A percentile compares a stretch with the other conserved stretches of the same genome.
Evolutionary conservation across 2,888 invertebrate species (phyloP).

Genomic region (Tinea trinotella): DNA sequence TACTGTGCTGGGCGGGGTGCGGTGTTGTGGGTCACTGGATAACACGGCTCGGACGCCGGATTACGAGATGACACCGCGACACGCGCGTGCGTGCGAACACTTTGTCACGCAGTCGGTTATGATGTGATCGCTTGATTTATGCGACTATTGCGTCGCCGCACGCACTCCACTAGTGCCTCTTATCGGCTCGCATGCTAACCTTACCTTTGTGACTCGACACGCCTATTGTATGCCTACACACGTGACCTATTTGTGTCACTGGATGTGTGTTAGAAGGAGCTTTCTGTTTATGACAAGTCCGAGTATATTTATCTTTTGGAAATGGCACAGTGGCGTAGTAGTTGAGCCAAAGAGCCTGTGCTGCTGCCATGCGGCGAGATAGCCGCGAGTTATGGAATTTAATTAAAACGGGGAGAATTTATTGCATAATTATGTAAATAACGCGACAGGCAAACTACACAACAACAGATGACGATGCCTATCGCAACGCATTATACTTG

Average conservation of each 20-base stretch:
- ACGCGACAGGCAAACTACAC: conserved; percentile 18
- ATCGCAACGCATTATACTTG: conserved; percentile 16
- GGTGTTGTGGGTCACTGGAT: neutral
- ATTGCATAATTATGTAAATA: conserved; percentile 26
- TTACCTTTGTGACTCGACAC: conserved; percentile 4
- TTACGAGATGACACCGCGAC: conserved; percentile 19
- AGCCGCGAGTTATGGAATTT: conserved; percentile 27
- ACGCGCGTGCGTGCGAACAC: conserved; percentile 18
- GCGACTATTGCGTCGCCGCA: conserved; percentile 33
- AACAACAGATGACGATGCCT: conserved; percentile 19
- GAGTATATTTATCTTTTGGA: neutral
- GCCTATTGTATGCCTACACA: neutral
- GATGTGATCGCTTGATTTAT: conserved; percentile 45
- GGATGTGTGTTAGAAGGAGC: neutral
- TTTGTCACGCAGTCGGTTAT: conserved; percentile 27
- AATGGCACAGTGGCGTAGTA: neutral
- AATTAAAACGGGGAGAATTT: conserved; percentile 28
- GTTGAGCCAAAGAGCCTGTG: neutral
- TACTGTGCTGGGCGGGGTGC: conserved; percentile 29
- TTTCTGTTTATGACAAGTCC: neutral
- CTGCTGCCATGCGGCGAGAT: conserved; percentile 14
- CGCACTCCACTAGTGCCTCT: conserved; percentile 25
- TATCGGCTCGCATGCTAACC: neutral
- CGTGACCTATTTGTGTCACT: neutral
- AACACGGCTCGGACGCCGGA: conserved; percentile 1